Conservation (phyloP, 2,797 vertebrate genomes). For the Holocentrus rufus region DNA sequence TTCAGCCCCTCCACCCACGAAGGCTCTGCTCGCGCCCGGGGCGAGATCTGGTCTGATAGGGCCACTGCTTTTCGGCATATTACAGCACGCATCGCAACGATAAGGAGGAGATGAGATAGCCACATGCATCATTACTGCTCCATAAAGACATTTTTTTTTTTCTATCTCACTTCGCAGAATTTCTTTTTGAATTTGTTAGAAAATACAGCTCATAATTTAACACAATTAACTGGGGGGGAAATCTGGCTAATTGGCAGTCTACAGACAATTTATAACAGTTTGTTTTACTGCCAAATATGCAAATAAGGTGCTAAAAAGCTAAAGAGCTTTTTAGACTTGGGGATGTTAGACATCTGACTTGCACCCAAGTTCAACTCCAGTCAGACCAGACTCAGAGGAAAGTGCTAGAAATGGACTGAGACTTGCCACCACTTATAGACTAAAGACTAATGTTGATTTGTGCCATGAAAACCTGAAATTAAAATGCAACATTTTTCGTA, state of each 20-base stretch:
- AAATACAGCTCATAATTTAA: slow-evolving; percentile 11
- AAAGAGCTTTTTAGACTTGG: too few species aligned
- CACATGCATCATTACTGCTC: slow-evolving; percentile 61
- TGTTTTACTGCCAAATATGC: too few species aligned
- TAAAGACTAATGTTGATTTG: too few species aligned
- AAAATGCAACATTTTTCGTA: too few species aligned
- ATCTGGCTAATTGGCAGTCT: slow-evolving; percentile 15
- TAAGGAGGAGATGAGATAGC: slow-evolving; percentile 48
- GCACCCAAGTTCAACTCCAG: too few species aligned
- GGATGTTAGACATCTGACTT: too few species aligned
- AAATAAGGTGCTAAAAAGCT: too few species aligned
- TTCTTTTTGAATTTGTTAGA: slow-evolving; percentile 1
- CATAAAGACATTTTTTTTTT: slow-evolving; percentile 37
- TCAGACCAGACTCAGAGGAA: too few species aligned
- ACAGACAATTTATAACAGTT: not conserved
- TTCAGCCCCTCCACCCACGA: slow-evolving; percentile 44
- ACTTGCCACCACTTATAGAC: too few species aligned
- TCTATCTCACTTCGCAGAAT: slow-evolving; percentile 26
- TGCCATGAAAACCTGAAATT: too few species aligned
- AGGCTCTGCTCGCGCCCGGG: slow-evolving; percentile 57
- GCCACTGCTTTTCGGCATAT: slow-evolving; percentile 53
- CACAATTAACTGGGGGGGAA: too few species aligned
- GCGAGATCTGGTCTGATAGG: slow-evolving; percentile 68
- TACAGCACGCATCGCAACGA: slow-evolving; percentile 52
- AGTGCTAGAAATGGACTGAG: too few species aligned